phyloP scores from a whole-genome alignment of 2,888 invertebrate genomes.

The Tupiocoris notatus region DNA sequence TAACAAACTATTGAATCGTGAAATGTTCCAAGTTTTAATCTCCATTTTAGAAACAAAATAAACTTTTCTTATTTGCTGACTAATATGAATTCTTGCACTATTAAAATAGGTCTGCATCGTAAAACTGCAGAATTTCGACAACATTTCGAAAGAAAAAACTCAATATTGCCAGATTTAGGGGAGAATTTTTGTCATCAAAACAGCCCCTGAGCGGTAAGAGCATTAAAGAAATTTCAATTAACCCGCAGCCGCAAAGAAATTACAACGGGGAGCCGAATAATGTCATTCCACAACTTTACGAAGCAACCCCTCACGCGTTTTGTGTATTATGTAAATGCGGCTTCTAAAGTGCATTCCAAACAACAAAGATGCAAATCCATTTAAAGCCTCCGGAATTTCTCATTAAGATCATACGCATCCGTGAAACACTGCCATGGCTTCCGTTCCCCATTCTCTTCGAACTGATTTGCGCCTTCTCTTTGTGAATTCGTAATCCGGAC shows the following conservation, averaged over 20 bases:
- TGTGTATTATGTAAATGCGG: constrained; percentile 30
- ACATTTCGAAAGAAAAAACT: too few relatives aligned
- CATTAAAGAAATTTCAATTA: background rate
- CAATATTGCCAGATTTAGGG: too few relatives aligned
- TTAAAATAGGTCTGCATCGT: too few relatives aligned
- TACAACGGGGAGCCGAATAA: background rate
- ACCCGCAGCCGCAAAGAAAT: background rate
- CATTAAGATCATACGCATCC: constrained; percentile 35
- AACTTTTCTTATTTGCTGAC: too few relatives aligned
- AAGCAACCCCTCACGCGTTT: constrained; percentile 5
- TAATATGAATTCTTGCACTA: too few relatives aligned
- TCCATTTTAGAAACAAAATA: too few relatives aligned
- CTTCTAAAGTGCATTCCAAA: constrained; percentile 31
- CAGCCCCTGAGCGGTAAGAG: background rate
- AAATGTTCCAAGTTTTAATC: too few relatives aligned
- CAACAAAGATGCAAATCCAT: constrained; percentile 38
- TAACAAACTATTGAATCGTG: too few relatives aligned
- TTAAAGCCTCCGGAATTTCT: constrained; percentile 35
- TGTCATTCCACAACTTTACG: background rate
- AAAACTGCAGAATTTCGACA: too few relatives aligned
- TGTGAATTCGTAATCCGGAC: constrained; percentile 30
- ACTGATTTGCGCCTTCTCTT: constrained; percentile 34
- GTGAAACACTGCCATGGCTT: background rate
- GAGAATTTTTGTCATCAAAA: background rate
- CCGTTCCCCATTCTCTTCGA: background rate